phyloP scores from a whole-genome alignment of 1,140 invertebrate genomes.

The Oscheius sp. region DNA sequence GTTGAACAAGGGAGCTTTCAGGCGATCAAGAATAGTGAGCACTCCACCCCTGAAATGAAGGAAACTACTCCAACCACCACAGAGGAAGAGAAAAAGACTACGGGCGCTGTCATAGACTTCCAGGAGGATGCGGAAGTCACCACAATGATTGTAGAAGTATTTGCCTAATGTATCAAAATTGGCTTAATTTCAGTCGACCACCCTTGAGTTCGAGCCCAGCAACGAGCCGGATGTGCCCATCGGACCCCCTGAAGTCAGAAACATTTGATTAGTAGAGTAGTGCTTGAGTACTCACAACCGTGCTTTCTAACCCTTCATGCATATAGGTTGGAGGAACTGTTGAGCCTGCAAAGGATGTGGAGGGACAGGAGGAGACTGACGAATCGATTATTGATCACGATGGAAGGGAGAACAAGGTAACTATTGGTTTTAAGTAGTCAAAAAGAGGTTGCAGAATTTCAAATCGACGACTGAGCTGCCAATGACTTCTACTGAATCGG shows the following conservation, averaged over 20 bases:
- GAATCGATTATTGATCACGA: constrained; percentile 1
- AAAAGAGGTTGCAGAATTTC: not conserved
- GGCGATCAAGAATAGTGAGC: too few species aligned
- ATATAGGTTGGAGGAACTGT: not conserved
- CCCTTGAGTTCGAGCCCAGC: not conserved
- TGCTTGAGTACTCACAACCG: too few species aligned
- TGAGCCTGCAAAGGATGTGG: not conserved
- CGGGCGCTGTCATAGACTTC: not conserved
- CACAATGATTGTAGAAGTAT: not conserved
- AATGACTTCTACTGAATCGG: not conserved
- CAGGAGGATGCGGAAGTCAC: not conserved
- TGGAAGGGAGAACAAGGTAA: not conserved
- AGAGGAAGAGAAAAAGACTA: not conserved
- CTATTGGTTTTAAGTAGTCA: too few species aligned
- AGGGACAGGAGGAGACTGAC: not conserved
- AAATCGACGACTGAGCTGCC: not conserved
- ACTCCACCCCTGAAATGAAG: too few species aligned
- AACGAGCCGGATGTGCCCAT: not conserved
- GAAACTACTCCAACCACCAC: not conserved
- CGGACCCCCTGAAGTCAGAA: not conserved
- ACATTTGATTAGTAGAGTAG: too few species aligned
- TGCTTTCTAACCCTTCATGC: not conserved
- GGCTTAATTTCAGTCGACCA: not conserved
- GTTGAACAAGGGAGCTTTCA: too few species aligned
- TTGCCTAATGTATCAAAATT: not conserved